Evolutionary conservation across 2,113 vertebrate species (phyloP).

Genomic region (Oryzias celebensis): DNA sequence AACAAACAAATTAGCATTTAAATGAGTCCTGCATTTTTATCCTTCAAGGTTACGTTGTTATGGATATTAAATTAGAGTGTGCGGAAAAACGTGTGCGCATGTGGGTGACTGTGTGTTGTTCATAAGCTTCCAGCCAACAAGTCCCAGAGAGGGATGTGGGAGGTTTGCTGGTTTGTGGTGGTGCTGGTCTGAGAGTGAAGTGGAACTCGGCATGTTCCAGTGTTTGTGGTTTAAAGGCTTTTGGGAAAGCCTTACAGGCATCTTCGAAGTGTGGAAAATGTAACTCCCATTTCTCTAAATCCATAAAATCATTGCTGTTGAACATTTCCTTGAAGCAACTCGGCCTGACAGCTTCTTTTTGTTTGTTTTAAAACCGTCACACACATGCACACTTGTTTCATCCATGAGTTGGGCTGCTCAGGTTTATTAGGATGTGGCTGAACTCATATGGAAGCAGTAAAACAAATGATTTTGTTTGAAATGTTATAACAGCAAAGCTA

Average conservation of each 20-base stretch:
- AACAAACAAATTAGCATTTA: constrained; percentile 88
- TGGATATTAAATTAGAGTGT: constrained; percentile 83
- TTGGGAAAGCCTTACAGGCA: constrained; percentile 54
- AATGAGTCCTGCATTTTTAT: constrained; percentile 83
- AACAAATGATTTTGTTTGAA: constrained; percentile 35
- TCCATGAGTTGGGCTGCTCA: constrained; percentile 20
- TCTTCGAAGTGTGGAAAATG: constrained; percentile 50
- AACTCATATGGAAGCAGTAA: constrained; percentile 45
- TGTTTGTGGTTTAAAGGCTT: constrained; percentile 39
- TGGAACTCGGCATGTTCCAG: constrained; percentile 34
- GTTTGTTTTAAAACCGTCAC: constrained; percentile 14
- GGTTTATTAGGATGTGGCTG: constrained; percentile 50
- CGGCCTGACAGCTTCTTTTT: constrained; percentile 2
- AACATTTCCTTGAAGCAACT: constrained; percentile 9
- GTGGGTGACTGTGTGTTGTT: constrained; percentile 64
- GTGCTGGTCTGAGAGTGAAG: constrained; percentile 53
- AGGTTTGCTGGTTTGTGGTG: constrained; percentile 64
- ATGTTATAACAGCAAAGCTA: constrained; percentile 44
- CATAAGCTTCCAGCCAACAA: constrained; percentile 68
- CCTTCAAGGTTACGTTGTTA: constrained; percentile 85
- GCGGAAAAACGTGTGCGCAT: constrained; percentile 63
- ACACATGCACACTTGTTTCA: constrained; percentile 11
- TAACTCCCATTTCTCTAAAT: constrained; percentile 29
- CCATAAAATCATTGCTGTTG: constrained; percentile 12
- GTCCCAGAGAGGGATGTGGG: constrained; percentile 74